Conservation (phyloP, 2,113 vertebrate species). For the Panthera uncia region DNA sequence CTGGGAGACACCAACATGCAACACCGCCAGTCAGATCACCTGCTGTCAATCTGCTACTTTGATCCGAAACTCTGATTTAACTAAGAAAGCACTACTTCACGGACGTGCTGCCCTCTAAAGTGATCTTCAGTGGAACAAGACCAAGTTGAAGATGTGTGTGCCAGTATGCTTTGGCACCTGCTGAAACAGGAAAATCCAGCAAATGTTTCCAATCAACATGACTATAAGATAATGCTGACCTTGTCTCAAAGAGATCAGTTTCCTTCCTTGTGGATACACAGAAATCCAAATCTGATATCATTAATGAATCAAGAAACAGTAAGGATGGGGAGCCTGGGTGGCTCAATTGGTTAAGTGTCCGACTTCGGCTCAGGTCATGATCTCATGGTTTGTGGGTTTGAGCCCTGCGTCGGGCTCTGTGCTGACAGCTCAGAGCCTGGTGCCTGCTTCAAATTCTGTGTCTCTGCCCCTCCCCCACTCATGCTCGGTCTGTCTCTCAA, state of each 20-base stretch:
- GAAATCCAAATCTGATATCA: neutral
- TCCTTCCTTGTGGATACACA: neutral
- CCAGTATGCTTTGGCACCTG: neutral
- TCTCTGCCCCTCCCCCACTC: too few species aligned
- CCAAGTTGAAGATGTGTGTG: neutral
- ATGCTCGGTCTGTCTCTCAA: too few species aligned
- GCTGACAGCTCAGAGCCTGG: too few species aligned
- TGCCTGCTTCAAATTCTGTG: too few species aligned
- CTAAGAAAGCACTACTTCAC: neutral
- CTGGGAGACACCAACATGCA: neutral
- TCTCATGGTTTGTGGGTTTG: too few species aligned
- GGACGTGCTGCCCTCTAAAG: neutral
- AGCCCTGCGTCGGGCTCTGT: too few species aligned
- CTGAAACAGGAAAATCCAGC: neutral
- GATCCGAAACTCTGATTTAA: neutral
- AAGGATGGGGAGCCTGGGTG: neutral
- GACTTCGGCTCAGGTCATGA: too few species aligned
- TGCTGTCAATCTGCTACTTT: neutral
- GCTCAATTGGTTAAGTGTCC: too few species aligned
- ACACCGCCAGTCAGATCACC: neutral
- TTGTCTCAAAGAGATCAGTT: neutral
- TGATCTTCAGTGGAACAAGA: neutral
- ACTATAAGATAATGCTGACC: neutral
- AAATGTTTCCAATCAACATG: neutral
- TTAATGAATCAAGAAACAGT: neutral